phyloP scores from a whole-genome alignment of 2,797 vertebrate species.

The Chelmon rostratus region DNA sequence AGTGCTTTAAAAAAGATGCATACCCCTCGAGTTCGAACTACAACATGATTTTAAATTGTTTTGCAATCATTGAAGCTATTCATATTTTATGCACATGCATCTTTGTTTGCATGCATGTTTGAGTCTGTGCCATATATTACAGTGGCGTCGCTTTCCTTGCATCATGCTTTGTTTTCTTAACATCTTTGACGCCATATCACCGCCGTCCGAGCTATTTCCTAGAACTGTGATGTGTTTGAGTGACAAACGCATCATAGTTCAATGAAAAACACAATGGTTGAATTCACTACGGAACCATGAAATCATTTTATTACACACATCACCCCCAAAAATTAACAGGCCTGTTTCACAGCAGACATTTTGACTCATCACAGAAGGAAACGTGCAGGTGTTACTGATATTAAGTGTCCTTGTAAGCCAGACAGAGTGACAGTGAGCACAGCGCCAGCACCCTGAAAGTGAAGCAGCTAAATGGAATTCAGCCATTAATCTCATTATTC shows the following conservation, averaged over 20 bases:
- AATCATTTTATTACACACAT: slow-evolving; percentile 1
- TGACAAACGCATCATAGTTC: not conserved
- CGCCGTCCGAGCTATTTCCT: not conserved
- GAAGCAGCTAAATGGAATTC: slow-evolving; percentile 11
- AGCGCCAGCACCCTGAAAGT: not conserved
- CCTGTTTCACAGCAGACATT: slow-evolving; percentile 12
- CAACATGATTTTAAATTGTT: not conserved
- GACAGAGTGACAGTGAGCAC: not conserved
- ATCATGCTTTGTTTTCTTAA: not conserved
- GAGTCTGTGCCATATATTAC: not conserved
- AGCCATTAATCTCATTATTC: slow-evolving; percentile 7
- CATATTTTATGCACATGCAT: not conserved
- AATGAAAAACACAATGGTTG: not conserved
- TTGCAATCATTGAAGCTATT: not conserved
- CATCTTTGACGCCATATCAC: not conserved
- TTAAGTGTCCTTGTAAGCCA: no score
- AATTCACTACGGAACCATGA: not conserved
- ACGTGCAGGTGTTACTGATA: not conserved
- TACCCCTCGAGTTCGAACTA: not conserved
- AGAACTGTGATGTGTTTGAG: not conserved
- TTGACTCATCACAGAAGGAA: not conserved
- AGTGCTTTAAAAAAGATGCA: not conserved
- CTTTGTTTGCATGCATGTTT: not conserved
- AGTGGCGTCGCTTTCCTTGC: not conserved
- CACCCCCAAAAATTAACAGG: not conserved